phyloP scores from a whole-genome alignment of 2,888 invertebrate species.

The Nephrocerus scutellatus region DNA sequence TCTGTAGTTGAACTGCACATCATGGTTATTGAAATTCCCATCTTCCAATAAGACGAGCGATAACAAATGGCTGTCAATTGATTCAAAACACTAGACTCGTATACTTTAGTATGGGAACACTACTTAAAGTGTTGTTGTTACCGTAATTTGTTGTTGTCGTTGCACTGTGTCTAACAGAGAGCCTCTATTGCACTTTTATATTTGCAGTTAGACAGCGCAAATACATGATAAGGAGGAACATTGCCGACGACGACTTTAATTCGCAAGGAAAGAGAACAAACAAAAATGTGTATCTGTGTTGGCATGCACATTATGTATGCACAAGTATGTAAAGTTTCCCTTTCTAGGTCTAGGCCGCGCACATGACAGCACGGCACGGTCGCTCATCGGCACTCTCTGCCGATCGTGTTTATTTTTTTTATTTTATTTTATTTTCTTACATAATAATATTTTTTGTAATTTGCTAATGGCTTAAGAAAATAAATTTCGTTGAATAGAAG shows the following conservation, averaged over 20 bases:
- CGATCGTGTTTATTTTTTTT: too few relatives aligned
- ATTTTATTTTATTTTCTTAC: too few relatives aligned
- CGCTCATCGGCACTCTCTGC: slow-evolving; percentile 1
- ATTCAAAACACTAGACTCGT: too few relatives aligned
- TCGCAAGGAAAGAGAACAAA: slow-evolving; percentile 42
- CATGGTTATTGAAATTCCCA: too few relatives aligned
- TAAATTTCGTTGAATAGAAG: too few relatives aligned
- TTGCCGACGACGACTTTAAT: slow-evolving; percentile 20
- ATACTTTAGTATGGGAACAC: too few relatives aligned
- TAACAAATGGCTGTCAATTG: too few relatives aligned
- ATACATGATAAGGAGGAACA: slow-evolving; percentile 8
- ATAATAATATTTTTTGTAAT: too few relatives aligned
- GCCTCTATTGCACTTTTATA: slow-evolving; percentile 13
- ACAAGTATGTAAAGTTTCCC: slow-evolving; percentile 34
- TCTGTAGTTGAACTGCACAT: too few relatives aligned
- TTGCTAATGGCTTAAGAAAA: too few relatives aligned
- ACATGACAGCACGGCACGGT: slow-evolving; percentile 18
- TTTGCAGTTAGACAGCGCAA: slow-evolving; percentile 10
- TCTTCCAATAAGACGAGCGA: too few relatives aligned
- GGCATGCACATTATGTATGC: not conserved
- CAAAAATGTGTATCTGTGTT: slow-evolving; percentile 25
- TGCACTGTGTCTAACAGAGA: slow-evolving; percentile 18
- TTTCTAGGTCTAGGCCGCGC: slow-evolving; percentile 48
- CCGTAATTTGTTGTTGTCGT: slow-evolving; percentile 1
- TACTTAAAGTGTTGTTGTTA: too few relatives aligned